phyloP scores from a whole-genome alignment of 2,113 vertebrate species.

The Chascanopsetta lugubris region DNA sequence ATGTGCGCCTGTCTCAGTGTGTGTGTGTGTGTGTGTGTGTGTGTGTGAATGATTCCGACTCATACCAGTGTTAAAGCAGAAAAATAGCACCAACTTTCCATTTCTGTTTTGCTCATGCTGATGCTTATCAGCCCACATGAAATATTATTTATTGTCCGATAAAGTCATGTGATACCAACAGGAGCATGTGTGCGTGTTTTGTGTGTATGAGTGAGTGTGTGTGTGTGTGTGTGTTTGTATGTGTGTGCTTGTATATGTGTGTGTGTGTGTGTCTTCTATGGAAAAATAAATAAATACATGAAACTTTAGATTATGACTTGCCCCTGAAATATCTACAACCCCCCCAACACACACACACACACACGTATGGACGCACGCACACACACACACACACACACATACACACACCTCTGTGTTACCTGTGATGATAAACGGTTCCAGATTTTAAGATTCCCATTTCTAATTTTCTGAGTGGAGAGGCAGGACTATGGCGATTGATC shows the following conservation, averaged over 20 bases:
- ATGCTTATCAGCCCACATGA: slow-evolving; percentile 25
- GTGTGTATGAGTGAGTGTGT: slow-evolving; percentile 12
- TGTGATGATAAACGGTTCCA: slow-evolving; percentile 81
- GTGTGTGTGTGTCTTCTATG: neutral
- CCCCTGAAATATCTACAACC: slow-evolving; percentile 38
- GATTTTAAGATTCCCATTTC: slow-evolving; percentile 84
- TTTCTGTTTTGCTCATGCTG: slow-evolving; percentile 11
- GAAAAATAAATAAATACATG: neutral
- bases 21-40: slow-evolving; percentile 13
- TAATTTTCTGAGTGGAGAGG: slow-evolving; percentile 84
- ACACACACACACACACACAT: slow-evolving; percentile 23
- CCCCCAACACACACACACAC: slow-evolving; percentile 15
- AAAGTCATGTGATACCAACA: slow-evolving; percentile 9
- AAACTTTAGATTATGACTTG: slow-evolving; percentile 33
- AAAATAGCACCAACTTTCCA: slow-evolving; percentile 17
- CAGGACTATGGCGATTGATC: slow-evolving; percentile 82
- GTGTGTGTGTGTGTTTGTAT: slow-evolving; percentile 14
- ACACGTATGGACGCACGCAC: slow-evolving; percentile 22
- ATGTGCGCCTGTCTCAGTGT: neutral
- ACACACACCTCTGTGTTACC: slow-evolving; percentile 54
- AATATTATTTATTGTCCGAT: slow-evolving; percentile 11
- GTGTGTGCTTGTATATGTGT: slow-evolving; percentile 6
- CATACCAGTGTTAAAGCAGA: neutral
- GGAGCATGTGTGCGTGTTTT: neutral
- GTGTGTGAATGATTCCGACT: neutral